These are phyloP conservation scores for Poeciliopsis infans DNA, from an alignment of 2,797 vertebrate species.

Conservation along the genomic window DNA sequence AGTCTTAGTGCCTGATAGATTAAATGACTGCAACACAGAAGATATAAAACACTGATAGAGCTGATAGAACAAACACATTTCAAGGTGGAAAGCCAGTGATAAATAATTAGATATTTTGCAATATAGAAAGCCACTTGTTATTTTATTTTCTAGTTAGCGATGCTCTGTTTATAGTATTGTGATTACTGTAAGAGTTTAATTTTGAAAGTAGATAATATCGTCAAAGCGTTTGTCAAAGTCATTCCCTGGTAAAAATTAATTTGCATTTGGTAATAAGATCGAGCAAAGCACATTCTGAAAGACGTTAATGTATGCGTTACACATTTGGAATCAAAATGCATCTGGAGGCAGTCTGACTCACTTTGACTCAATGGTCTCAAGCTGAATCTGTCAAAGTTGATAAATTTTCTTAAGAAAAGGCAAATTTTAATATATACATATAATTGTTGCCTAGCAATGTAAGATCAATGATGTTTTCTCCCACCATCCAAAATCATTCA, in stretches of 20 bases:
- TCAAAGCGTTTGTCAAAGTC: background rate
- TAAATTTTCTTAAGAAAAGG: background rate
- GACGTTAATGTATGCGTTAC: constrained; percentile 11
- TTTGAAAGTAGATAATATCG: background rate
- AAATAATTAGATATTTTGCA: background rate
- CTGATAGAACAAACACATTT: background rate
- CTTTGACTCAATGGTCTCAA: constrained; percentile 2
- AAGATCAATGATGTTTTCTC: background rate
- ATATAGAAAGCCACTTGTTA: background rate
- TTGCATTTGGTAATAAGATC: background rate
- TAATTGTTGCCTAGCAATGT: background rate
- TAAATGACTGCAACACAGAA: constrained; percentile 17
- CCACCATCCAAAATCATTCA: background rate
- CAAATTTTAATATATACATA: background rate
- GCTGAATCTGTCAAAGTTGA: background rate
- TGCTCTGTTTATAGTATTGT: background rate
- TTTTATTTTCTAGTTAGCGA: background rate
- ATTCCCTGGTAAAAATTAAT: background rate
- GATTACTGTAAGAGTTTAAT: background rate
- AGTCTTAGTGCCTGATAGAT: constrained; percentile 31
- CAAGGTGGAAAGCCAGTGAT: background rate
- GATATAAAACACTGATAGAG: constrained; percentile 2
- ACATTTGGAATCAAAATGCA: constrained; percentile 16
- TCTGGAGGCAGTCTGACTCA: constrained; percentile 20
- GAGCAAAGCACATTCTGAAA: constrained; percentile 6